Conservation (phyloP, 1,140 invertebrate genomes). For the Trachymyrmex septentrionalis region DNA sequence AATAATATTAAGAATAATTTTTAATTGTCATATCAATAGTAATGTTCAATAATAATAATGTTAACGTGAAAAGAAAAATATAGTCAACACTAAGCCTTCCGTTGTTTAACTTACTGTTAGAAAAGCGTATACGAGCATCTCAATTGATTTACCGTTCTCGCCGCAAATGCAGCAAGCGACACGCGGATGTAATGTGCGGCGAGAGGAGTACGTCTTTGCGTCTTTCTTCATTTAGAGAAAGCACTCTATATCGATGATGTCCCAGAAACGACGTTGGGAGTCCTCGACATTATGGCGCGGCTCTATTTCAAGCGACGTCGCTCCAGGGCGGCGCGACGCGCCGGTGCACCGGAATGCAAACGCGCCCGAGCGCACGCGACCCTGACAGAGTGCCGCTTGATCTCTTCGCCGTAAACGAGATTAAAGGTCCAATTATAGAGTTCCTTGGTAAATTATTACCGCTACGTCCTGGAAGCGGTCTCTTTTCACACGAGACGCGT, state of each 20-base stretch:
- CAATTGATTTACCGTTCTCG: neutral
- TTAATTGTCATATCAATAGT: too few species aligned
- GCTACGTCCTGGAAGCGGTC: slow-evolving; percentile 14
- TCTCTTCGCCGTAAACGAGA: slow-evolving; percentile 76
- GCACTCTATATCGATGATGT: slow-evolving; percentile 63
- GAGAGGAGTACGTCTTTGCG: neutral
- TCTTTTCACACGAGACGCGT: neutral
- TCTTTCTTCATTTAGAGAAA: slow-evolving; percentile 44
- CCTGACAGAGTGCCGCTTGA: slow-evolving; percentile 77
- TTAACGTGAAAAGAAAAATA: too few species aligned
- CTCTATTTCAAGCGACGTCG: slow-evolving; percentile 72
- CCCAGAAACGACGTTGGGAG: slow-evolving; percentile 74
- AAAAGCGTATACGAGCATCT: neutral
- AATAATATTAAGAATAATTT: too few species aligned
- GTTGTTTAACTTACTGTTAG: neutral
- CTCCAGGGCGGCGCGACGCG: neutral
- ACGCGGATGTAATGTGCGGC: slow-evolving; percentile 33
- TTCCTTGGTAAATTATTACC: slow-evolving; percentile 72
- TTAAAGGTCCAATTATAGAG: slow-evolving; percentile 76
- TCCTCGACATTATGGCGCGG: slow-evolving; percentile 68
- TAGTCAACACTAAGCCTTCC: neutral
- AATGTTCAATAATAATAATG: too few species aligned
- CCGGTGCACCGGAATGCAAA: slow-evolving; percentile 69
- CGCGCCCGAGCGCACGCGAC: slow-evolving; percentile 66
- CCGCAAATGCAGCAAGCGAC: neutral